A percentile compares a stretch with the other conserved stretches of the same genome.
Evolutionary conservation across 1,140 invertebrate species (phyloP).

Genomic region (Cataglyphis hispanica): DNA sequence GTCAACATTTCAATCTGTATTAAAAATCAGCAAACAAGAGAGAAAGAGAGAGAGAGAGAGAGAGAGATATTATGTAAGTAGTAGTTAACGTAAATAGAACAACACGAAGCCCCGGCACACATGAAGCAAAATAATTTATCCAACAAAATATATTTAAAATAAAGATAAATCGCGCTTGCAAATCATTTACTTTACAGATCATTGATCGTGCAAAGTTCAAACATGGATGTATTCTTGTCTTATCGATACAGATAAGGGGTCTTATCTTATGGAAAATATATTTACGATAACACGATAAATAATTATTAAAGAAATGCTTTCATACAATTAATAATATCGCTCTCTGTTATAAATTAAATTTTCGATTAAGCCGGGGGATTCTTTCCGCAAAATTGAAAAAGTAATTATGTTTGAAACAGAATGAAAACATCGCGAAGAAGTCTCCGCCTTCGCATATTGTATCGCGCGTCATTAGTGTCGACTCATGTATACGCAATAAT

Average conservation of each 20-base stretch:
- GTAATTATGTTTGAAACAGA: neutral
- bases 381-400: neutral
- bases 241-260: conserved; percentile 22
- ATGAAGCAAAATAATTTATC: neutral
- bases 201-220: conserved; percentile 44
- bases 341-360: conserved; percentile 3
- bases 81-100: neutral
- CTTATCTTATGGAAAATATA: conserved; percentile 18
- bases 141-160: neutral
- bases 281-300: neutral
- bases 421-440: too few relatives aligned
- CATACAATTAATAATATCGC: neutral
- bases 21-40: neutral
- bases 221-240: conserved; percentile 16
- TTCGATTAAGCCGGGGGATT: neutral
- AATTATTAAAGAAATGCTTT: neutral
- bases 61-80: neutral
- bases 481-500: neutral
- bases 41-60: neutral
- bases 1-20: neutral
- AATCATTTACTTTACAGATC: conserved; percentile 24
- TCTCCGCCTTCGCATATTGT: neutral
- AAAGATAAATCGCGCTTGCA: conserved; percentile 7
- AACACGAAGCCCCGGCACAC: neutral
- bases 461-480: neutral